Percentiles rank a stretch among this genome's conserved stretches.
Conservation (phyloP, 2,797 vertebrate species). For the Ammospiza maritima region DNA sequence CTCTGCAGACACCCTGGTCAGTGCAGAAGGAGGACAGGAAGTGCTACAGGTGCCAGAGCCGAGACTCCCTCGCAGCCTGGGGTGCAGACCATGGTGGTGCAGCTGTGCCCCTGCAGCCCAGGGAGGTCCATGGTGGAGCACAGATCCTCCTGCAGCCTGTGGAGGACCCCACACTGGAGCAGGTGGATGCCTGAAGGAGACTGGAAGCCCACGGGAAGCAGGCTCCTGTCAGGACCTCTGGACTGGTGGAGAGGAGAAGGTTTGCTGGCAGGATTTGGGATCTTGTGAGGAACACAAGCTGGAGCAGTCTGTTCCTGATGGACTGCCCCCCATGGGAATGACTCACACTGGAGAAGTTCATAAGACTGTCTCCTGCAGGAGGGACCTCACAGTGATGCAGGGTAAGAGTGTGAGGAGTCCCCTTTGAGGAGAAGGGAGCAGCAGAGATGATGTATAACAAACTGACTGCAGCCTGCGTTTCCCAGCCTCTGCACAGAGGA, state of each 20-base stretch:
- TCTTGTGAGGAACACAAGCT: background rate
- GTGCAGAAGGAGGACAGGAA: background rate
- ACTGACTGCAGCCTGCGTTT: background rate
- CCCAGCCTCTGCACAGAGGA: background rate
- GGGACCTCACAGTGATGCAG: accelerated
- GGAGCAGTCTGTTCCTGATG: background rate
- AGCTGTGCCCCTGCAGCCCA: background rate
- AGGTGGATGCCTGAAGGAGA: background rate
- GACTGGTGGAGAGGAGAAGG: background rate
- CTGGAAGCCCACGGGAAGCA: background rate
- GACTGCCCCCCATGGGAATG: background rate
- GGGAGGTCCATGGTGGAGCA: background rate
- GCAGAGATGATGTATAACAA: background rate
- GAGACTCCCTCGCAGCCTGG: background rate
- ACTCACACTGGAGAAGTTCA: background rate
- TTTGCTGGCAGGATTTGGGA: background rate
- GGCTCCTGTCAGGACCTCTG: background rate
- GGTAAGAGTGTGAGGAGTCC: background rate
- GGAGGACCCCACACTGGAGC: too few species aligned
- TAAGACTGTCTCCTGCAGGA: background rate
- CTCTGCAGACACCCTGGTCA: background rate
- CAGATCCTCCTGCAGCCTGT: background rate
- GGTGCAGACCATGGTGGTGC: background rate
- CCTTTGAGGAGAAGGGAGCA: background rate
- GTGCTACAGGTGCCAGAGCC: accelerated